A percentile compares a stretch with the other conserved stretches of the same genome.
Conservation (phyloP, 2,113 vertebrate species). For the Lycaon pictus region DNA sequence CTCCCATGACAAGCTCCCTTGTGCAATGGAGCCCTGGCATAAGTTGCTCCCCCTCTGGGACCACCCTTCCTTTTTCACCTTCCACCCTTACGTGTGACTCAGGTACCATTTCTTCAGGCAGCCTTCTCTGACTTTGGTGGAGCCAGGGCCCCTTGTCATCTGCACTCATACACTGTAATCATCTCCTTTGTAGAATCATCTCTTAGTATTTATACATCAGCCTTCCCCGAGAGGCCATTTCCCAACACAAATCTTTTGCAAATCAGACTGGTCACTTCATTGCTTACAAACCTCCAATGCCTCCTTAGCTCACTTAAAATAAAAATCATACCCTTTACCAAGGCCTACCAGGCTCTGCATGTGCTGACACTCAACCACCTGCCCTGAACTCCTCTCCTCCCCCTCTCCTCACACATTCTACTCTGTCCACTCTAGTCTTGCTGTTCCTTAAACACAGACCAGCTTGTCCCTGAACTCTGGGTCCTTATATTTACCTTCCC, state of each 20-base stretch:
- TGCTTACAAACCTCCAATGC: neutral
- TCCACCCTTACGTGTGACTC: neutral
- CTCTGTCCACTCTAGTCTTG: neutral
- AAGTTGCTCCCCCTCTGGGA: neutral
- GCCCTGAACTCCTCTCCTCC: neutral
- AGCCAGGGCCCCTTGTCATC: neutral
- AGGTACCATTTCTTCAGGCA: neutral
- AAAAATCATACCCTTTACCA: constrained; percentile 5
- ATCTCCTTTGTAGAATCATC: neutral
- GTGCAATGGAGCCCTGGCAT: neutral
- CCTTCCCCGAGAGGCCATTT: neutral
- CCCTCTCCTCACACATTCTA: neutral
- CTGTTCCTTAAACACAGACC: constrained; percentile 11
- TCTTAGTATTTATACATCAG: neutral
- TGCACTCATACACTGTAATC: neutral
- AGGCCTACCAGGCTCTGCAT: neutral
- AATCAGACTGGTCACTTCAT: neutral
- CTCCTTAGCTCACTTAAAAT: neutral
- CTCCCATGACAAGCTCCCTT: neutral
- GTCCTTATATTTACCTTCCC: neutral
- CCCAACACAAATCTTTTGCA: constrained; percentile 24
- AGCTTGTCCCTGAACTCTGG: neutral
- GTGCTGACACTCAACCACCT: neutral
- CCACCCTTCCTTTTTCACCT: neutral
- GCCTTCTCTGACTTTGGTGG: neutral